phyloP scores from a whole-genome alignment of 1,140 invertebrate species.

The Metaphire vulgaris region DNA sequence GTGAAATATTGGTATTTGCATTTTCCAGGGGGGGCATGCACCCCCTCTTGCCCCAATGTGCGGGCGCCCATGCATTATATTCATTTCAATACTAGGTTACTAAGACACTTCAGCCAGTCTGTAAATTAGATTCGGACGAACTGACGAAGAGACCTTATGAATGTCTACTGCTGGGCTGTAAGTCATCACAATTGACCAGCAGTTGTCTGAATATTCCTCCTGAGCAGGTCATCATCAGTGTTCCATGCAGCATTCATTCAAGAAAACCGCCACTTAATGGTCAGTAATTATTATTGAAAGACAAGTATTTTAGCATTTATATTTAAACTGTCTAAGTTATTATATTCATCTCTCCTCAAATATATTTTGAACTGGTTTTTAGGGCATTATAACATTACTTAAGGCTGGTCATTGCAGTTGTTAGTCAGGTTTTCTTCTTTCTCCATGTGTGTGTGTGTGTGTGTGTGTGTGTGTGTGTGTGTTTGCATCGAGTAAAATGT shows the following conservation, averaged over 20 bases:
- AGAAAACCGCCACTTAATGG: conserved; percentile 74
- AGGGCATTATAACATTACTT: neutral
- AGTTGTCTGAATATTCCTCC: conserved; percentile 15
- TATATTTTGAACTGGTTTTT: neutral
- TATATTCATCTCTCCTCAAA: too few relatives aligned
- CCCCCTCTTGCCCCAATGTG: too few relatives aligned
- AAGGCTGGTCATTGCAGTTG: too few relatives aligned
- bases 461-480: too few relatives aligned
- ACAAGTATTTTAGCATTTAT: neutral
- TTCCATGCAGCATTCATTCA: conserved; percentile 85
- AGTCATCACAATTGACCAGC: neutral
- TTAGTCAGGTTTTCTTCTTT: too few relatives aligned
- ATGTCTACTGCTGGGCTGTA: conserved; percentile 61
- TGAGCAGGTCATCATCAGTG: conserved; percentile 65
- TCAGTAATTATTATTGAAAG: conserved; percentile 34
- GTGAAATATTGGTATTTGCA: too few relatives aligned
- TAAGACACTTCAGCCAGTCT: conserved; percentile 26
- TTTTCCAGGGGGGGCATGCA: too few relatives aligned
- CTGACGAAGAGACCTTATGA: conserved; percentile 81
- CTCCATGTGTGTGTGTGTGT: too few relatives aligned
- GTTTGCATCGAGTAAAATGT: too few relatives aligned
- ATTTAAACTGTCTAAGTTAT: too few relatives aligned
- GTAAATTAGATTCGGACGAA: conserved; percentile 16
- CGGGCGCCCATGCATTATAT: too few relatives aligned
- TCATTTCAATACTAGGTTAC: conserved; percentile 25